phyloP scores from a whole-genome alignment of 30 jellyfish, hydroid and myxozoan genomes.

The Cassiopea andromeda region DNA sequence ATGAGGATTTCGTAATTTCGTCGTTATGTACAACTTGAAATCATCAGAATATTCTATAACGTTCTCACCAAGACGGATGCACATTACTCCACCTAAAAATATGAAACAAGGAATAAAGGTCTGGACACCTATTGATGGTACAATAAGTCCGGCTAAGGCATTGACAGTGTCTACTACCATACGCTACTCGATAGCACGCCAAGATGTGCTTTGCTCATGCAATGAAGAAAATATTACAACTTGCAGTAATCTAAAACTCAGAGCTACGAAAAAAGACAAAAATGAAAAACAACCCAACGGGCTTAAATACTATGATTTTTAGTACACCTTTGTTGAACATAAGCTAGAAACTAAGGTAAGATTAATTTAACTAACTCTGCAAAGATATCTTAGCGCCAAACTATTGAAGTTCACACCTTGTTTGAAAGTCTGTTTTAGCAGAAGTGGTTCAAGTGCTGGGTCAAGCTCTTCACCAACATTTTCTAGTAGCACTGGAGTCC shows the following conservation, averaged over 20 bases:
- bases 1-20: constrained; percentile 93
- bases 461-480: constrained; percentile 95
- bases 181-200: no score
- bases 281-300: no score
- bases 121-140: no score
- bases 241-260: no score
- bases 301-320: no score
- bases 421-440: constrained; percentile 90
- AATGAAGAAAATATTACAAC: no score
- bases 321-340: no score
- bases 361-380: background rate
- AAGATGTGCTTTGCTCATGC: no score
- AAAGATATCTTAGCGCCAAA: background rate
- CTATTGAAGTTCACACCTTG: constrained; percentile 64
- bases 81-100: constrained; percentile 84
- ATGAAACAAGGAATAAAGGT: background rate
- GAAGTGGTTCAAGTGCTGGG: constrained; percentile 92
- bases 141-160: no score
- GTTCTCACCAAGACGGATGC: constrained; percentile 96
- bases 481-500: constrained; percentile 95
- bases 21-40: constrained; percentile 85
- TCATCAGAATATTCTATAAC: constrained; percentile 95
- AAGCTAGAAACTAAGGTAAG: background rate
- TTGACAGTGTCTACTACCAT: no score
- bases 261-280: no score